These are phyloP conservation scores for Anguilla rostrata DNA, from an alignment of 2,113 vertebrate species.

Conservation along the genomic window DNA sequence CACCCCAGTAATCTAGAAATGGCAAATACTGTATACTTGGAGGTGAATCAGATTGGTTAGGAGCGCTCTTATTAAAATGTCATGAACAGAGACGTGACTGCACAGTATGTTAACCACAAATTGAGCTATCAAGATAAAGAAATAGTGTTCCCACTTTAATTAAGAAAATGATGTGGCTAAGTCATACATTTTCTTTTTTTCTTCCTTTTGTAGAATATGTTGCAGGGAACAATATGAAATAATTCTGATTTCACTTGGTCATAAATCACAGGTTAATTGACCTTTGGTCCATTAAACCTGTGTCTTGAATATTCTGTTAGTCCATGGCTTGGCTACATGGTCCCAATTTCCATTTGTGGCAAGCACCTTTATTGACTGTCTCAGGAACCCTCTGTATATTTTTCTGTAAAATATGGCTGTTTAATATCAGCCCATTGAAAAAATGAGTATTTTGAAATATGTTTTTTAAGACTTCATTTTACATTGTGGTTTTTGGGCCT, in stretches of 20 bases:
- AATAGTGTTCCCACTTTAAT: neutral
- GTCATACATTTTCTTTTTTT: neutral
- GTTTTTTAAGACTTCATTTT: too few species aligned
- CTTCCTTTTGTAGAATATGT: neutral
- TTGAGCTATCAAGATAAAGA: neutral
- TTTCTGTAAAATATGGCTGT: neutral
- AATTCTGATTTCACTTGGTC: neutral
- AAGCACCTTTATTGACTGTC: too few species aligned
- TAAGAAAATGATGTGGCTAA: neutral
- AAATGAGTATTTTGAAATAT: neutral
- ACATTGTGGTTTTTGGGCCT: neutral
- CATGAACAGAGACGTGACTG: neutral
- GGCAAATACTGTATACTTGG: neutral
- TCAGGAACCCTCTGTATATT: too few species aligned
- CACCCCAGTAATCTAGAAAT: neutral
- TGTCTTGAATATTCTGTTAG: too few species aligned
- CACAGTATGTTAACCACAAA: neutral
- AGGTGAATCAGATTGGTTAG: neutral
- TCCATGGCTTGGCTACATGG: too few species aligned
- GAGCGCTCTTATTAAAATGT: neutral
- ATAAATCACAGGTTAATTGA: neutral
- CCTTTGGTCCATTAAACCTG: too few species aligned
- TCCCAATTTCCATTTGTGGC: too few species aligned
- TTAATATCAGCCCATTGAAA: neutral
- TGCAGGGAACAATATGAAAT: neutral